A percentile compares a stretch with the other conserved stretches of the same genome.
These are phyloP conservation scores for Molorchus minor DNA, from an alignment of 2,888 invertebrate genomes.

Conservation along the genomic window DNA sequence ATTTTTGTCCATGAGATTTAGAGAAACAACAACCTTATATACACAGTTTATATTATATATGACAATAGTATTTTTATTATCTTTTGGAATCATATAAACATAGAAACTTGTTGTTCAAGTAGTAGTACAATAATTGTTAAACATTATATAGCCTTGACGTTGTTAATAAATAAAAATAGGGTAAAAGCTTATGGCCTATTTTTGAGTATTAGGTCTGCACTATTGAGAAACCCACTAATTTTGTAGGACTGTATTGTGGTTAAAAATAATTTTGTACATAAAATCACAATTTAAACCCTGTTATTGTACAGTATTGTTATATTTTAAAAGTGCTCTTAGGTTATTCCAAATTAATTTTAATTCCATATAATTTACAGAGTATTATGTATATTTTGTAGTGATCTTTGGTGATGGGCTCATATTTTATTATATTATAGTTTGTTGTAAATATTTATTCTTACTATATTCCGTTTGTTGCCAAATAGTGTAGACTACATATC, in stretches of 20 bases:
- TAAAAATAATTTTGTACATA: constrained; percentile 50
- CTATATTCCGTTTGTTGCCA: constrained; percentile 36
- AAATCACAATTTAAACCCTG: constrained; percentile 40
- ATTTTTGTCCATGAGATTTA: constrained; percentile 49
- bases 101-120: constrained; percentile 57
- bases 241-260: constrained; percentile 48
- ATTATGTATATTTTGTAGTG: constrained; percentile 19
- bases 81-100: constrained; percentile 56
- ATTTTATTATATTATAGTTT: constrained; percentile 29
- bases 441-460: constrained; percentile 33
- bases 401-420: constrained; percentile 39
- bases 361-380: constrained; percentile 10
- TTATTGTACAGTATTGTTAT: constrained; percentile 49
- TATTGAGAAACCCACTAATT: constrained; percentile 46
- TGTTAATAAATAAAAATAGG: constrained; percentile 44
- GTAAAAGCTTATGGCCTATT: constrained; percentile 47
- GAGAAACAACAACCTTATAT: constrained; percentile 46
- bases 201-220: constrained; percentile 47
- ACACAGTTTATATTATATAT: constrained; percentile 53
- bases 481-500: constrained; percentile 40
- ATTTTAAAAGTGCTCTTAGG: constrained; percentile 48
- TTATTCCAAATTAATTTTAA: constrained; percentile 24
- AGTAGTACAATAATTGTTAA: constrained; percentile 58
- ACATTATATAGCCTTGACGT: constrained; percentile 51
- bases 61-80: constrained; percentile 63